These are phyloP conservation scores for Darevskia nairensis DNA, from an alignment of 2,797 vertebrate species.

Conservation along the genomic window DNA sequence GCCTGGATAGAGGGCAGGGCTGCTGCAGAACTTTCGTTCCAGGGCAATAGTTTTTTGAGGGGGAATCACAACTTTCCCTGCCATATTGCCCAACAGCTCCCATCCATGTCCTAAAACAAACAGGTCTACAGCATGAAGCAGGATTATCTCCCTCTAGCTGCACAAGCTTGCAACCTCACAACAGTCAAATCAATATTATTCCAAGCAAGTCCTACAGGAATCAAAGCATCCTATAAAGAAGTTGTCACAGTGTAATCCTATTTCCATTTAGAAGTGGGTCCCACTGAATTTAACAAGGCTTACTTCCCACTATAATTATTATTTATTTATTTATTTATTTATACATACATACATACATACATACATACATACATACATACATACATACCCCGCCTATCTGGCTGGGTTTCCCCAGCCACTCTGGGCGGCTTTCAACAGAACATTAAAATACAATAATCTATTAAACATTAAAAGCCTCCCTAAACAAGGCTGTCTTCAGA, in stretches of 20 bases:
- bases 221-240: background rate
- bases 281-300: background rate
- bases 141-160: background rate
- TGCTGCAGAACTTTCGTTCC: background rate
- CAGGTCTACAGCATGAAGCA: conserved; percentile 16
- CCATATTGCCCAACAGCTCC: background rate
- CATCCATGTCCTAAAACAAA: background rate
- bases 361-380: no score
- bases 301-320: background rate
- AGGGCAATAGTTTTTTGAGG: background rate
- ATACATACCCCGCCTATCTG: no score
- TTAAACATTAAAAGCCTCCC: no score
- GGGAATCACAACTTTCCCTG: background rate
- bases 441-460: no score
- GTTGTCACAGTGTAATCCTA: background rate
- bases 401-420: no score
- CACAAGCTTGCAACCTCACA: background rate
- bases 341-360: no score
- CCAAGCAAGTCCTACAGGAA: accelerated
- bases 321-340: no score
- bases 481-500: no score
- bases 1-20: background rate
- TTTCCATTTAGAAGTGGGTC: background rate
- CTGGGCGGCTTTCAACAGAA: no score
- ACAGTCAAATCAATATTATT: background rate